Conservation (phyloP, 1,140 invertebrate genomes). For the Sycobia sp. region DNA sequence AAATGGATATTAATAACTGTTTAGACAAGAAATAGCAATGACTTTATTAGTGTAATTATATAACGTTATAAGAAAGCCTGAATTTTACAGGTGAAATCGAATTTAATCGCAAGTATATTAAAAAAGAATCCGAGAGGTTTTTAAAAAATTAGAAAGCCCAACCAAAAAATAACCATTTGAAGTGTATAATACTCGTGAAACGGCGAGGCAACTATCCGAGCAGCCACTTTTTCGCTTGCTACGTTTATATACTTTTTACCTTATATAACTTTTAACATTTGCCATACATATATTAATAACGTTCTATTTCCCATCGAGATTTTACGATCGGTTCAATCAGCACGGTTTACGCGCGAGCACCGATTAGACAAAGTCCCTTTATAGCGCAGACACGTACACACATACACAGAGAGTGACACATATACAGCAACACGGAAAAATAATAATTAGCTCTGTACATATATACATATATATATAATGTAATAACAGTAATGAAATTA, state of each 20-base stretch:
- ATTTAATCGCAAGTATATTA: not conserved
- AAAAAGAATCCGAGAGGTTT: not conserved
- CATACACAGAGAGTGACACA: no score
- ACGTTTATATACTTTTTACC: slow-evolving; percentile 29
- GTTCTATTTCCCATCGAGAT: slow-evolving; percentile 15
- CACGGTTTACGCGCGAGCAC: not conserved
- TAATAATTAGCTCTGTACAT: slow-evolving; percentile 52
- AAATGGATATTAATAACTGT: no score
- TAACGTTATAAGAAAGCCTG: not conserved
- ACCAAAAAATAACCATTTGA: no score
- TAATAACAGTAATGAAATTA: slow-evolving; percentile 48
- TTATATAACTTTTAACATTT: slow-evolving; percentile 14
- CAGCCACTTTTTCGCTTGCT: slow-evolving; percentile 21
- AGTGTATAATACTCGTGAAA: no score
- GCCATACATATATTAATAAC: slow-evolving; percentile 5
- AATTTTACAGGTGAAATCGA: not conserved
- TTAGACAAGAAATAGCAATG: no score
- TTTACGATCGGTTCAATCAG: slow-evolving; percentile 9
- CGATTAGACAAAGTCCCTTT: slow-evolving; percentile 28
- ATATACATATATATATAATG: no score
- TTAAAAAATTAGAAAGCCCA: no score
- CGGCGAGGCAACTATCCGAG: no score
- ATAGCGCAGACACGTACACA: slow-evolving; percentile 48
- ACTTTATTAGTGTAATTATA: no score
- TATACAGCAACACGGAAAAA: slow-evolving; percentile 41